Evolutionary conservation across 2,888 invertebrate species (phyloP).

Genomic region (Hecatera dysodea): DNA sequence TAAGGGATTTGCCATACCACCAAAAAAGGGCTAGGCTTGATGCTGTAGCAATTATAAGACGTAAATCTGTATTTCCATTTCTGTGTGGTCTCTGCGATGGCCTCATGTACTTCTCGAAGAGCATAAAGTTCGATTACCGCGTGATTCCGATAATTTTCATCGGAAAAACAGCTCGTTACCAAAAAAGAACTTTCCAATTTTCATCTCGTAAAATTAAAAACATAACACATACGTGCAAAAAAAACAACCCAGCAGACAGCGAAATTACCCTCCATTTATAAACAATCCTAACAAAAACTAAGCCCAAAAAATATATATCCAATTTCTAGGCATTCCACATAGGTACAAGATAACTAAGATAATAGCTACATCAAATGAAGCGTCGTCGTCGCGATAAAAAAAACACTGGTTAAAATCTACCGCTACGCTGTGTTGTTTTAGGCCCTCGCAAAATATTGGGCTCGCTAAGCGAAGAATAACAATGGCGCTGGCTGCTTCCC

Average conservation of each 20-base stretch:
- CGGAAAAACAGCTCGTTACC: neutral
- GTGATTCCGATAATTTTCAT: neutral
- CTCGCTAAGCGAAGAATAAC: conserved; percentile 85
- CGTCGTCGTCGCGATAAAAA: conserved; percentile 74
- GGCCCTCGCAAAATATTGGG: conserved; percentile 84
- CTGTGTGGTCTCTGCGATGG: too few relatives aligned
- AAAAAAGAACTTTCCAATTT: neutral
- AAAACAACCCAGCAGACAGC: conserved; percentile 9
- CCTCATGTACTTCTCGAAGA: too few relatives aligned
- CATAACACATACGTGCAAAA: conserved; percentile 25
- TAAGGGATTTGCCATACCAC: too few relatives aligned
- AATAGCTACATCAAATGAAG: conserved; percentile 78
- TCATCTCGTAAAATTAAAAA: neutral
- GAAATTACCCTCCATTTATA: conserved; percentile 43
- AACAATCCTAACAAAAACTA: conserved; percentile 47
- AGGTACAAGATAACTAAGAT: conserved; percentile 72
- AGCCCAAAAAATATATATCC: conserved; percentile 41
- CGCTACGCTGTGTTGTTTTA: conserved; percentile 80
- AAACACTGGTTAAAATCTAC: conserved; percentile 76
- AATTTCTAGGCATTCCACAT: conserved; percentile 56
- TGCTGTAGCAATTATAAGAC: too few relatives aligned
- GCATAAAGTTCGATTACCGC: too few relatives aligned
- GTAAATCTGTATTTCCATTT: too few relatives aligned
- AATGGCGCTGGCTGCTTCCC: conserved; percentile 64
- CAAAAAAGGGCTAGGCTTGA: too few relatives aligned